These are phyloP conservation scores for Myoxocephalus aenaeus DNA, from an alignment of 2,797 vertebrate species.

Conservation along the genomic window DNA sequence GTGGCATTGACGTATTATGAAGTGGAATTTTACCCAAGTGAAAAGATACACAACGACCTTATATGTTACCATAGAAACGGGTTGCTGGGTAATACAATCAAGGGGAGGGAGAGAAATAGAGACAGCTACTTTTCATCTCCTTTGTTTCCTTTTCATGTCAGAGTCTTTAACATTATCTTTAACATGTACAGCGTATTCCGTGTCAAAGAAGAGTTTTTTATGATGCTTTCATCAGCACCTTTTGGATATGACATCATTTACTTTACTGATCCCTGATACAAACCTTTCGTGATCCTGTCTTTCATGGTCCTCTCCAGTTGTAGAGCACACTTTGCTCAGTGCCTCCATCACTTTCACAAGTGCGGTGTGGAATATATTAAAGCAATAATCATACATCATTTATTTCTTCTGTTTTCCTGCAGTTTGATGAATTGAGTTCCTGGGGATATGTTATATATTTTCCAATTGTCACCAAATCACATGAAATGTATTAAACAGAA, in stretches of 20 bases:
- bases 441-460: background rate
- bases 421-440: conserved; percentile 3
- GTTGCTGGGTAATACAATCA: conserved; percentile 5
- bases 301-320: conserved; percentile 21
- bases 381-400: background rate
- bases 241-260: conserved; percentile 13
- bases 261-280: conserved; percentile 18
- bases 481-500: background rate
- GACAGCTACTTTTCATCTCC: background rate
- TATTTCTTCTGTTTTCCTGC: background rate
- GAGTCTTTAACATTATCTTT: background rate
- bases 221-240: background rate
- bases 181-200: background rate
- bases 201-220: background rate
- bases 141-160: background rate
- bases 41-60: conserved; percentile 2
- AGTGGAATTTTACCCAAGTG: background rate
- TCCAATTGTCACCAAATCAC: background rate
- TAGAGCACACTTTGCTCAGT: conserved; percentile 22
- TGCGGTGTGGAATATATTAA: conserved; percentile 23
- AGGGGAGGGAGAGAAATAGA: background rate
- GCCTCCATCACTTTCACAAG: background rate
- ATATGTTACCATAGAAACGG: conserved; percentile 49
- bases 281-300: conserved; percentile 29
- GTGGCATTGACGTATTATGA: background rate